Conservation (phyloP, 2,797 vertebrate genomes). For the Psittacula derbiana region DNA sequence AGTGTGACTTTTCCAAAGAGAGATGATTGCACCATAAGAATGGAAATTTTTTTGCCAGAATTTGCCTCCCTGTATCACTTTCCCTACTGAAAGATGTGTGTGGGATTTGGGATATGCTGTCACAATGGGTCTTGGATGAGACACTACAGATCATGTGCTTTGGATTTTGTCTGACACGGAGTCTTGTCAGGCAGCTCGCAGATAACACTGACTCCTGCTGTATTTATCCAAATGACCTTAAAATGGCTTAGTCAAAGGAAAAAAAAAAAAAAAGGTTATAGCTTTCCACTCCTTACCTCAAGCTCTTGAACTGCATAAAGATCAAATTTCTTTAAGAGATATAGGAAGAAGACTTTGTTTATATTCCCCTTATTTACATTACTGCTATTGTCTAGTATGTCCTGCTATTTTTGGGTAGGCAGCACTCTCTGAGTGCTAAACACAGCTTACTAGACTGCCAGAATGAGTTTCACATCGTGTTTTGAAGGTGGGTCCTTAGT, state of each 20-base stretch:
- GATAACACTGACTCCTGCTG: not conserved
- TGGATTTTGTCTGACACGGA: not conserved
- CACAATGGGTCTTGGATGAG: not conserved
- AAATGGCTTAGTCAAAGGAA: not conserved
- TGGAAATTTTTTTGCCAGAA: not conserved
- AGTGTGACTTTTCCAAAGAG: not conserved
- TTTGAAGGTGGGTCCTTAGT: not conserved
- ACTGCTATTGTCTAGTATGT: not conserved
- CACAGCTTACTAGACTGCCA: not conserved
- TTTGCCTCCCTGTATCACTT: not conserved
- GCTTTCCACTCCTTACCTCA: not conserved
- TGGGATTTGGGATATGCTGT: not conserved
- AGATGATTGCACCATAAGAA: not conserved
- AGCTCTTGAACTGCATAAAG: not conserved
- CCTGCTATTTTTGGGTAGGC: not conserved
- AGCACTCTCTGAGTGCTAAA: not conserved
- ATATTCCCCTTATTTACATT: not conserved
- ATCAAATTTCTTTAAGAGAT: not conserved
- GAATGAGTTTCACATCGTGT: not conserved
- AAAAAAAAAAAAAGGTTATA: not conserved
- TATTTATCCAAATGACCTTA: not conserved
- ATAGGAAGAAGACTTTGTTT: not conserved
- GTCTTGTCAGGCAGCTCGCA: not conserved
- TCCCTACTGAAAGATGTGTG: not conserved
- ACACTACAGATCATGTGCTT: not conserved